Evolutionary conservation across 2,113 vertebrate genomes (phyloP), one percentile per base, ranked within the genome.

Genomic region (Cairina moschata): DNA sequence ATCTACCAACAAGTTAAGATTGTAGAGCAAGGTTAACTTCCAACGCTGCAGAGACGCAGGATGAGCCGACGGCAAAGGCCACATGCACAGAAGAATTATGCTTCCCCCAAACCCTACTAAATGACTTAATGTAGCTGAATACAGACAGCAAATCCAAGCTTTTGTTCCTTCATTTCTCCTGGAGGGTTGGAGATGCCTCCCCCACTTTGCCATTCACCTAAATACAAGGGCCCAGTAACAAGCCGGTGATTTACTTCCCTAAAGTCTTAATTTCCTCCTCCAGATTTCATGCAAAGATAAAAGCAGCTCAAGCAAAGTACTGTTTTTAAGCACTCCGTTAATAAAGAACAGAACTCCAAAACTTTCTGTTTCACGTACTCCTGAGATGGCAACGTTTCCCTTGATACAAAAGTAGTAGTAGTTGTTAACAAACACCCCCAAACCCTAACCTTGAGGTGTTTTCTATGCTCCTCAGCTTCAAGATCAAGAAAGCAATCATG

Each of bases 191-290:
- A 84, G 67, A 67, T 26, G 82, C 50, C 83, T 50, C 40, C 50
- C 21, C 62, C 56, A 11, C 58, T n/a, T 58, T 80, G 46, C 58
- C 75, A 20, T 63, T 62, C 88, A 88, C 62, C 62, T 88, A 65
- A 88, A 73, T 81, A 58, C 50, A 82, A 62, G 26, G 31, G 50
- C 40, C 50, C 86, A 74, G 48, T 46, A 68, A 84, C 17, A 86
- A 91, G 65, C 16, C 48, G 48, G 20, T 13, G 29, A 38, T 42
- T 91, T 90, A 80, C 74, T 71, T 82, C 69, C 80, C 84, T 46
- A 13, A 83, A 63, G 88, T 75, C 86, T 76, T 92, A 2, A 79
- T 67, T 90, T 93, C 91, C 82, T 93, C 62, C 83, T 89, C 71
- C 83, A 92, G 66, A 76, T 79, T 65, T 58, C 83, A 79, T 2